Evolutionary conservation across 2,113 vertebrate genomes (phyloP).

Genomic region (Phrynosoma platyrhinos): DNA sequence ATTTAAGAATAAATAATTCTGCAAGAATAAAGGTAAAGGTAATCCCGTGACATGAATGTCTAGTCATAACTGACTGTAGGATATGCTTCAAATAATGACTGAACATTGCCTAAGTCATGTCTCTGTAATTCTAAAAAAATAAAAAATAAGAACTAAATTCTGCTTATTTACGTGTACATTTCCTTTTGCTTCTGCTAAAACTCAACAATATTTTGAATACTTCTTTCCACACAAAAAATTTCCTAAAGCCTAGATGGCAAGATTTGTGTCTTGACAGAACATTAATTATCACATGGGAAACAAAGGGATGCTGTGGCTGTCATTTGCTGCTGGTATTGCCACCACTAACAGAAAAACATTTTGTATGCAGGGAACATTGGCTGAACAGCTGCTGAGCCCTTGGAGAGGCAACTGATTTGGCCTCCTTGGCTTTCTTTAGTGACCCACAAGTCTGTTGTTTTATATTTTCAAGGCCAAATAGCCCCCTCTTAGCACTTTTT

Average conservation of each 20-base stretch:
- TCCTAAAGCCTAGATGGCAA: conserved; percentile 36
- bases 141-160: background rate
- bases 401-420: conserved; percentile 37
- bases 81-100: conserved; percentile 25
- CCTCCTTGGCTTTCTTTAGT: conserved; percentile 42
- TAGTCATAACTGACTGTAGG: too few relatives aligned
- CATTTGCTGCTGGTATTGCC: conserved; percentile 52
- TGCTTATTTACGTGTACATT: conserved; percentile 33
- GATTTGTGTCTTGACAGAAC: conserved; percentile 65
- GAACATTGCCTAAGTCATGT: background rate
- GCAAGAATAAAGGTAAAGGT: too few relatives aligned
- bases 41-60: too few relatives aligned
- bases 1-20: too few relatives aligned
- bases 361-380: conserved; percentile 51
- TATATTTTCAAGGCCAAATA: conserved; percentile 42
- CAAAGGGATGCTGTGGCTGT: conserved; percentile 44
- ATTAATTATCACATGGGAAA: conserved; percentile 75
- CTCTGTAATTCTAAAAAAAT: background rate
- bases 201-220: conserved; percentile 48
- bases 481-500: conserved; percentile 5
- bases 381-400: conserved; percentile 63
- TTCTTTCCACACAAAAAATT: conserved; percentile 60
- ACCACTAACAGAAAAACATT: conserved; percentile 63
- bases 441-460: conserved; percentile 44
- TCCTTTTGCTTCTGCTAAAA: background rate